Evolutionary conservation across 2,888 invertebrate species (phyloP), one percentile per base, ranked within the genome.

Genomic region (Malacosoma neustria): DNA sequence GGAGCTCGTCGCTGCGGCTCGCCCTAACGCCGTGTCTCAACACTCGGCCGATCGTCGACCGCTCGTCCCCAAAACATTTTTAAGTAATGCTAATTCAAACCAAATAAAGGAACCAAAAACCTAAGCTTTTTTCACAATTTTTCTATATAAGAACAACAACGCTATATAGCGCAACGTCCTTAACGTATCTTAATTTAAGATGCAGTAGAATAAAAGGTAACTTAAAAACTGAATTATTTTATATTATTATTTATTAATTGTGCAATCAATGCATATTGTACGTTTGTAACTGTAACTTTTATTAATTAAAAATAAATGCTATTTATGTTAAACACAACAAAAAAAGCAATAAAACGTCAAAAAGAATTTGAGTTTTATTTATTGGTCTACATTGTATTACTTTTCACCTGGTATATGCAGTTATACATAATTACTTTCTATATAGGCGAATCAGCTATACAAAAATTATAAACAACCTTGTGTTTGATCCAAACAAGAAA

Each of bases 321-420:
- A 85, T 84, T 82, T 84, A 84, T 85, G 82, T 84, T 79, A 84
- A 79, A 75, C 68, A 76, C 71, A 79, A 68, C 60, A 81, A 81
- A 84, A 79, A 82, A 82, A 75, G 64, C 67, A 85, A 84, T 84
- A 85, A 84, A 85, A 85, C 72, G 74, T 77, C 69, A 72, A 82
- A 82, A 79, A 68, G 60, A 68, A 52, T 46, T 29, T 58, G 60
- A 49, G 66, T 77, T 75, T 73, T 64, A 69, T 76, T 72, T 65
- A 22, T 13, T 39, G 11, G 5, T 22, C 22, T 22, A 22, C 5
- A 3, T 22, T n/a, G n/a, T n/a, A n/a, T n/a, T n/a, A n/a, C n/a
- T n/a, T n/a, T n/a, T n/a, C n/a, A n/a, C n/a, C n/a, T n/a, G n/a
- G n/a, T n/a, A n/a, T n/a, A n/a, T n/a, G n/a, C n/a, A n/a, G n/a